phyloP scores from a whole-genome alignment of 2,113 vertebrate genomes.

The Nothocercus julius region DNA sequence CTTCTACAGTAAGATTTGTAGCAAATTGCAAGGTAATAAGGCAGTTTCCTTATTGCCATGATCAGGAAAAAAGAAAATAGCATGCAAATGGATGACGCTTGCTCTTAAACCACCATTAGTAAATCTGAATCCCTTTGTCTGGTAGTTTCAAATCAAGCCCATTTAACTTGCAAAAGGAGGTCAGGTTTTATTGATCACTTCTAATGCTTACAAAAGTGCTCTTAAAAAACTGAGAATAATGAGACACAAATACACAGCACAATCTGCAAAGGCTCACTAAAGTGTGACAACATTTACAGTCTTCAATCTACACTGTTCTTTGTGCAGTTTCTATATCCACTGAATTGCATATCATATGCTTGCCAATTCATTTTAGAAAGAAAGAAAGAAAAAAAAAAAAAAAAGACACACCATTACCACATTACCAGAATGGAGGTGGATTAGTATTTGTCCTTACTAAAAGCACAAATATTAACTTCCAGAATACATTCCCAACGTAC shows the following conservation, averaged over 20 bases:
- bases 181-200: constrained; percentile 39
- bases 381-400: background rate
- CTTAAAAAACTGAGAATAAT: background rate
- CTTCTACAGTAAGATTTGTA: background rate
- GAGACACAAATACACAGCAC: background rate
- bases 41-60: background rate
- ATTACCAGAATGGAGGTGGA: background rate
- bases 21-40: background rate
- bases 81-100: background rate
- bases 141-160: constrained; percentile 14
- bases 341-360: background rate
- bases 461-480: background rate
- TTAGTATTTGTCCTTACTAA: background rate
- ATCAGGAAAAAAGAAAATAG: background rate
- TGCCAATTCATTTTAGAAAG: background rate
- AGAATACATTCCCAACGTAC: background rate
- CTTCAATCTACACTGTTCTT: background rate
- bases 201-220: constrained; percentile 3
- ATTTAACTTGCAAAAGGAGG: constrained; percentile 39
- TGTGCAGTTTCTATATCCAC: background rate
- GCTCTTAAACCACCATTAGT: constrained; percentile 14
- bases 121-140: constrained; percentile 1
- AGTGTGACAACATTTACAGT: background rate
- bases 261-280: background rate
- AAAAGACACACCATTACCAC: too few relatives aligned